Percentiles rank a stretch among this genome's conserved stretches.
Evolutionary conservation across 2,888 invertebrate species (phyloP).

Genomic region (Hirtodrosophila trivittata): DNA sequence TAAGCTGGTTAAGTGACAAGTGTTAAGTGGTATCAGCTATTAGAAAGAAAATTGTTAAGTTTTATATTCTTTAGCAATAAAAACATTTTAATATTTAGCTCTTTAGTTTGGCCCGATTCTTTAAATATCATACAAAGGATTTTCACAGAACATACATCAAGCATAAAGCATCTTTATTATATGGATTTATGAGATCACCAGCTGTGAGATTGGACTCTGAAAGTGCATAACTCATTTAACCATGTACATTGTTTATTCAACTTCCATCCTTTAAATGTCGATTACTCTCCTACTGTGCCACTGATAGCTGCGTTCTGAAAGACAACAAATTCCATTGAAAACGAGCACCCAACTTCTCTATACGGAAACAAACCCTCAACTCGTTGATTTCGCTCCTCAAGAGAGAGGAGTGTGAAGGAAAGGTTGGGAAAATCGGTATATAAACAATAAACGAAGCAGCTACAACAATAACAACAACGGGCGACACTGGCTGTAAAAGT

Average conservation of each 20-base stretch:
- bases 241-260: slow-evolving; percentile 12
- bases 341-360: slow-evolving; percentile 33
- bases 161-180: no score
- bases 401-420: neutral
- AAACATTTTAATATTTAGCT: no score
- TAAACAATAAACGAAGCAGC: slow-evolving; percentile 52
- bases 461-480: slow-evolving; percentile 18
- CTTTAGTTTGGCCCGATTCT: no score
- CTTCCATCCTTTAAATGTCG: slow-evolving; percentile 35
- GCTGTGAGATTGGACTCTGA: slow-evolving; percentile 16
- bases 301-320: slow-evolving; percentile 39
- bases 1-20: no score
- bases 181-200: slow-evolving; percentile 4
- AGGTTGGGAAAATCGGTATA: slow-evolving; percentile 65
- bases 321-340: slow-evolving; percentile 63
- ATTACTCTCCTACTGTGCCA: slow-evolving; percentile 60
- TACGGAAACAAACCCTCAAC: no score
- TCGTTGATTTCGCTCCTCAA: no score
- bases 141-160: no score
- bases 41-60: no score
- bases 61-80: no score
- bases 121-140: neutral
- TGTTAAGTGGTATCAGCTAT: no score
- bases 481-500: slow-evolving; percentile 64
- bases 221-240: slow-evolving; percentile 30